phyloP scores from a whole-genome alignment of 1,140 invertebrate genomes.

The Macrobrachium nipponense region DNA sequence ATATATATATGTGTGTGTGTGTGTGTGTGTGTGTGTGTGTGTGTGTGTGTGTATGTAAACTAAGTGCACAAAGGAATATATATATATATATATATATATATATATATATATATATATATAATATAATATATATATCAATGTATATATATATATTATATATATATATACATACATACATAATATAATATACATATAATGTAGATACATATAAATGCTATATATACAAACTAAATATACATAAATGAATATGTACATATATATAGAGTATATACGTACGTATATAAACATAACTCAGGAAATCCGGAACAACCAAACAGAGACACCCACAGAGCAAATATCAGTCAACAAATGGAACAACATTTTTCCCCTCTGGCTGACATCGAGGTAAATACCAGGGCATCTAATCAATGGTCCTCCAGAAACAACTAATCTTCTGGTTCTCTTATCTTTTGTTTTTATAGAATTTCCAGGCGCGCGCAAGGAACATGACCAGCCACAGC shows the following conservation, averaged over 20 bases:
- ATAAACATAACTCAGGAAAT: background rate
- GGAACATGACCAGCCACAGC: background rate
- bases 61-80: background rate
- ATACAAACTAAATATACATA: slow-evolving; percentile 1
- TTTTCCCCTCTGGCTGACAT: no score
- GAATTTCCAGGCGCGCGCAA: background rate
- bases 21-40: background rate
- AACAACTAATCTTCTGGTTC: no score
- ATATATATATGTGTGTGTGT: background rate
- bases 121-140: background rate
- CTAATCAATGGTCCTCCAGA: no score
- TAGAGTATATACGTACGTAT: background rate
- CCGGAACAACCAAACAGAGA: no score
- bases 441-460: no score
- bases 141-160: background rate
- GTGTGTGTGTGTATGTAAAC: no score
- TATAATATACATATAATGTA: slow-evolving; percentile 4
- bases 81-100: slow-evolving; percentile 3
- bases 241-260: background rate
- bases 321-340: no score
- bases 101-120: slow-evolving; percentile 17
- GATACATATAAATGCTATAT: slow-evolving; percentile 9
- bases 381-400: no score
- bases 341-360: no score
- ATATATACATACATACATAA: background rate